Evolutionary conservation across 2,888 invertebrate genomes (phyloP), one percentile per base, ranked within the genome.

Genomic region (Lordiphosa andalusiaca): DNA sequence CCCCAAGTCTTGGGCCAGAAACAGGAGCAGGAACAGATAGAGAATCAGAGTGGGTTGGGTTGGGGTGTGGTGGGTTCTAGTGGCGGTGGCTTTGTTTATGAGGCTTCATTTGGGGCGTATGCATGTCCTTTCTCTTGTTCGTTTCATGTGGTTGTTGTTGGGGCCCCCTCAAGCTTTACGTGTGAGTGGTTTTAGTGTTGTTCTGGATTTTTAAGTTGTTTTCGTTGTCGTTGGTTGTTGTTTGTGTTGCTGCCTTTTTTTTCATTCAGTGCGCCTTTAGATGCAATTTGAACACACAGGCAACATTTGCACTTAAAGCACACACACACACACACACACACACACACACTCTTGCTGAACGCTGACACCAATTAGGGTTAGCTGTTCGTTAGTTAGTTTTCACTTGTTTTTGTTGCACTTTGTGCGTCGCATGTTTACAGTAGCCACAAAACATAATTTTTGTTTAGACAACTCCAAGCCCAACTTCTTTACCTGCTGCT

Each of bases 151-250:
- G 51, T 35, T 67, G 52, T 36, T 56, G 56, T 46, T 63, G 53
- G 53, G 36, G 62, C 38, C 57, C 76, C 80, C 78, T 74, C 74
- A 76, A 82, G 80, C 82, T 64, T 57, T 67, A 74, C 73, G 68
- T 74, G 80, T 68, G 80, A 81, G 80, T 81, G 80, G 82, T 82
- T 81, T 77, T 80, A 73, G 80, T 81, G 80, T 82, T 81, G 82
- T 80, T 76, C 80, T 80, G 80, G 82, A 81, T 81, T 81, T 81
- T 78, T 81, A 80, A 81, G 80, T 81, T 81, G 82, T 75, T 81
- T 81, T 80, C 78, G 75, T 78, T 81, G 73, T 81, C 71, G 70
- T 78, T 57, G 58, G 63, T 78, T 68, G 63, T 65, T 69, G 63
- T 65, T 69, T 75, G 60, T 73, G 81, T 55, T 65, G 40, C 48